These are phyloP conservation scores for Anastatus disparis DNA, from an alignment of 1,140 invertebrate species.

Conservation along the genomic window DNA sequence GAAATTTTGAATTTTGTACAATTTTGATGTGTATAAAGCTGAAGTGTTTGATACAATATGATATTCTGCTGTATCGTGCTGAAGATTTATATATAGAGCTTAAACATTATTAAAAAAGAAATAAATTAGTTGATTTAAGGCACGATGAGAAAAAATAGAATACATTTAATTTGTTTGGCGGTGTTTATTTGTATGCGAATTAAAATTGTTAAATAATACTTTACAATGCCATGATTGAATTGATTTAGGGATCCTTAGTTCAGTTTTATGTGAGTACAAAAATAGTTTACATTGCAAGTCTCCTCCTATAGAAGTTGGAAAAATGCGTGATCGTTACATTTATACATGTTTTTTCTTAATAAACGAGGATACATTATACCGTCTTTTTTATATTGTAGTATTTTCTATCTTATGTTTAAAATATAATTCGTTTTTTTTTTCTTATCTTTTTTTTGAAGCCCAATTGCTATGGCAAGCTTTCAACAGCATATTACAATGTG, in stretches of 20 bases:
- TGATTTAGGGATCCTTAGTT: conserved; percentile 30
- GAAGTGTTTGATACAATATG: conserved; percentile 22
- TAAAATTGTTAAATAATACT: conserved; percentile 35
- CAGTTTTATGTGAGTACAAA: conserved; percentile 40
- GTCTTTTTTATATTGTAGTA: conserved; percentile 35
- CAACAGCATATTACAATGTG: conserved; percentile 15
- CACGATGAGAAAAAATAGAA: conserved; percentile 1
- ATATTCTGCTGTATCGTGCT: conserved; percentile 16
- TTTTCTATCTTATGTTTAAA: conserved; percentile 35
- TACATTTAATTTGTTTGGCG: conserved; percentile 29
- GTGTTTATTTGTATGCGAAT: conserved; percentile 32
- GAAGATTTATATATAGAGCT: neutral
- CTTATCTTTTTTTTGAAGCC: conserved; percentile 18
- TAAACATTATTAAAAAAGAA: conserved; percentile 16
- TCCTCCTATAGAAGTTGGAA: neutral
- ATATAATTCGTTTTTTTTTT: conserved; percentile 31
- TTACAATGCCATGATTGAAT: conserved; percentile 38
- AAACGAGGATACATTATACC: conserved; percentile 39
- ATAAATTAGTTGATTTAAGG: conserved; percentile 1
- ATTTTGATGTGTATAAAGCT: conserved; percentile 18
- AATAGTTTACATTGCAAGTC: conserved; percentile 40
- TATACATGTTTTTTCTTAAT: conserved; percentile 41
- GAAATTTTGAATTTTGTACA: conserved; percentile 3
- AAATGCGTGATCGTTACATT: conserved; percentile 41
- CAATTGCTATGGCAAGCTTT: conserved; percentile 23